A percentile compares a stretch with the other conserved stretches of the same genome.
Conservation (phyloP, 2,113 vertebrate genomes). For the Progne subis region DNA sequence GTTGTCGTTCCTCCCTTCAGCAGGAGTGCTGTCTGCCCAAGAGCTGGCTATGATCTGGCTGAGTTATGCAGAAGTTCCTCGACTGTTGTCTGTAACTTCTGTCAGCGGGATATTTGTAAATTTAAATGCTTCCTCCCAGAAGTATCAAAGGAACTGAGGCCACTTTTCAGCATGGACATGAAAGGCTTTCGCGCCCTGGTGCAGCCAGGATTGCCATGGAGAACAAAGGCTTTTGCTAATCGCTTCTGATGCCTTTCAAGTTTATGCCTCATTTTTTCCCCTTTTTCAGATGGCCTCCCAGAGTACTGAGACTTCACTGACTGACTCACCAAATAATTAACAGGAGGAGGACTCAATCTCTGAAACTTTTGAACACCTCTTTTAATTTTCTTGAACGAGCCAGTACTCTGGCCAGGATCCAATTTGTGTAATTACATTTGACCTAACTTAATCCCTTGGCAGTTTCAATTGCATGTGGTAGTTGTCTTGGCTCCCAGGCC, state of each 20-base stretch:
- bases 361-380: slow-evolving; percentile 65
- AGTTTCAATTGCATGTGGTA: slow-evolving; percentile 60
- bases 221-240: slow-evolving; percentile 67
- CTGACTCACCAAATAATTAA: slow-evolving; percentile 67
- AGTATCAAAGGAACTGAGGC: slow-evolving; percentile 53
- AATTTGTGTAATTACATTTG: slow-evolving; percentile 60
- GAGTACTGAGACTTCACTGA: slow-evolving; percentile 35
- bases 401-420: slow-evolving; percentile 35
- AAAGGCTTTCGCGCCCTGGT: slow-evolving; percentile 12
- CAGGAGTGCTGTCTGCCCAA: background rate
- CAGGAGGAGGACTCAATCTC: slow-evolving; percentile 53
- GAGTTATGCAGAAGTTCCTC: background rate
- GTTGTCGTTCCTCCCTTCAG: background rate
- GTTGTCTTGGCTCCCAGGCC: slow-evolving; percentile 32
- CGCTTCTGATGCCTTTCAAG: slow-evolving; percentile 62
- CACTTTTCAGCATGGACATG: slow-evolving; percentile 55
- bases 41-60: background rate
- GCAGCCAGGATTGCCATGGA: slow-evolving; percentile 38
- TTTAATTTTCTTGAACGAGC: slow-evolving; percentile 65
- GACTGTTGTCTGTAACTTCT: slow-evolving; percentile 40
- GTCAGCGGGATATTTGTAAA: slow-evolving; percentile 26
- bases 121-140: slow-evolving; percentile 32
- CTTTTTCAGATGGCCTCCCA: slow-evolving; percentile 45
- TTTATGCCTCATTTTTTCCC: slow-evolving; percentile 57
- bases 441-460: slow-evolving; percentile 63